Evolutionary conservation across 2,888 invertebrate species (phyloP).

Genomic region (Tuberolachnus salignus): DNA sequence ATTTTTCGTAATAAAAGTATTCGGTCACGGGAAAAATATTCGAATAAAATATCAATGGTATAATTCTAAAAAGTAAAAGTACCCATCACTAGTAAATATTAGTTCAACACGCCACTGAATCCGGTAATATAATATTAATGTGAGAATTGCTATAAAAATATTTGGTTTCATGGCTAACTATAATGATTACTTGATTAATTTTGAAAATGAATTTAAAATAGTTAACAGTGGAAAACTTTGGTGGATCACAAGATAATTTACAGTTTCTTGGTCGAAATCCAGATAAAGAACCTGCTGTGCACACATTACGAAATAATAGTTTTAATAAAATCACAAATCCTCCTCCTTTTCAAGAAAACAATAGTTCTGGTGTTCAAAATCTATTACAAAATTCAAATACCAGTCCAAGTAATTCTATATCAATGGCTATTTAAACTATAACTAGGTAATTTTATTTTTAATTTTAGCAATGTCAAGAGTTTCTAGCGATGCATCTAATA

Average conservation of each 20-base stretch:
- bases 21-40: too few species aligned
- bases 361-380: slow-evolving; percentile 53
- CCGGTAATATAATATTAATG: too few species aligned
- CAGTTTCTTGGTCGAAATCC: slow-evolving; percentile 84
- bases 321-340: slow-evolving; percentile 48
- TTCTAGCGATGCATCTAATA: slow-evolving; percentile 39
- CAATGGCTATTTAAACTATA: neutral
- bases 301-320: slow-evolving; percentile 64
- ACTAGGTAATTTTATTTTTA: neutral
- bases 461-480: slow-evolving; percentile 39
- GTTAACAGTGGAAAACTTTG: slow-evolving; percentile 90
- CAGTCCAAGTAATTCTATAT: slow-evolving; percentile 35
- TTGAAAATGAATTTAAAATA: slow-evolving; percentile 61
- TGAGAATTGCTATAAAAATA: too few species aligned
- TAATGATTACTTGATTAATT: too few species aligned
- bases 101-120: too few species aligned
- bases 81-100: too few species aligned
- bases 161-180: too few species aligned
- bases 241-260: slow-evolving; percentile 87
- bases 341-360: slow-evolving; percentile 55
- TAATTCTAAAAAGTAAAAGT: too few species aligned
- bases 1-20: too few species aligned
- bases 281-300: slow-evolving; percentile 73
- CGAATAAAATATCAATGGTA: too few species aligned
- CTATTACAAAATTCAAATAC: slow-evolving; percentile 40